Base-by-base conservation (phyloP, 2,113 vertebrate genomes). In the Entomyzon cyanotis region DNA sequence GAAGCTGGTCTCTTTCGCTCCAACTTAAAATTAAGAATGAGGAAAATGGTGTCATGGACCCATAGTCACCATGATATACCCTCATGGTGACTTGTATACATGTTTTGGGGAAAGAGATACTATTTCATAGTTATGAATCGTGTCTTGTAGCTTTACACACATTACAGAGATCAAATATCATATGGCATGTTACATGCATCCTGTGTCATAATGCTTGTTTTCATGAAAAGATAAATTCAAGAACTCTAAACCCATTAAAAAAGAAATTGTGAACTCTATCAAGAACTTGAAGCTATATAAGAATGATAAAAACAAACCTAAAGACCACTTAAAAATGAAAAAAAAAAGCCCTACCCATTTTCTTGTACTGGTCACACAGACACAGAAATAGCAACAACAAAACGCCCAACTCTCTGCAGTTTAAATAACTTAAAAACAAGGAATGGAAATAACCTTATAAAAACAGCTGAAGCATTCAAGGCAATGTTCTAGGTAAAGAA, bases 141-240 rank as follows among this genome's bases (percentile, higher is more conserved):
- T 12, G 4, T 15, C 42, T 73, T 49, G 11, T 23, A 63, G 60
- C 12, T 31, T 67, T 58, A 76, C 39, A 27, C 64, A 20, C 4
- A 74, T 31, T 9, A 55, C 5, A 41, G n/a, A 81, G 23, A 37
- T 44, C 44, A 87, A 70, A 31, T 27, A 87, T 17, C 14, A n/a
- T 5, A 59, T 4, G 15, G 7, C 14, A 76, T 0, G 1, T 56
- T 47, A 27, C 27, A 71, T 2, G 2, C 10, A 63, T 21, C 35
- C 33, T 39, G 10, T 56, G 49, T 28, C 28, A 56, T 25, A 69
- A 67, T 11, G 19, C 5, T 35, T 55, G 7, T 41, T 84, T 71
- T 44, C 33, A 83, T 1, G 31, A 31, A 63, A 70, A 11, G 11
- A 59, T 19, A 67, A 67, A 70, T 3, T 70, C 22, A 90, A 74